These are phyloP conservation scores for Scalopus aquaticus DNA, from an alignment of 2,113 vertebrate species.

Conservation along the genomic window DNA sequence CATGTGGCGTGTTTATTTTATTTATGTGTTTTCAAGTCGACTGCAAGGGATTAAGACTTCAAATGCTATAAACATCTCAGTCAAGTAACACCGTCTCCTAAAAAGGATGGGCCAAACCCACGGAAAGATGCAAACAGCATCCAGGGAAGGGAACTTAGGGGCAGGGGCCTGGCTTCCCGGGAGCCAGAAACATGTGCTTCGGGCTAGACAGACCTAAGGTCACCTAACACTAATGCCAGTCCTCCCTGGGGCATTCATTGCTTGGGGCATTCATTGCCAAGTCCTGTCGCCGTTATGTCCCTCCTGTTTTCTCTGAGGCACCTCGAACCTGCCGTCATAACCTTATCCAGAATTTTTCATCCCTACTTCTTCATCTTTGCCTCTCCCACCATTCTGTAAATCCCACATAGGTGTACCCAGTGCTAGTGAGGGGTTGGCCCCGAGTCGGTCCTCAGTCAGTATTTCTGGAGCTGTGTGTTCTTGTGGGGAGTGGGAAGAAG, in stretches of 20 bases:
- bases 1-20: conserved; percentile 63
- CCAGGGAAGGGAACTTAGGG: not conserved
- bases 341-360: not conserved
- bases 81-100: conserved; percentile 33
- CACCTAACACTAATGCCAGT: not conserved
- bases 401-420: not conserved
- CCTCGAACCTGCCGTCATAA: not conserved
- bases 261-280: not conserved
- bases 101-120: conserved; percentile 34
- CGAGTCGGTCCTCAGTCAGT: not conserved
- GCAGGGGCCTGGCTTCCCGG: not conserved
- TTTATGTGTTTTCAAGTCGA: conserved; percentile 40
- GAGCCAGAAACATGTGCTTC: not conserved
- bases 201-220: not conserved
- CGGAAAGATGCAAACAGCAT: conserved; percentile 15
- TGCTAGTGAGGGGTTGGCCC: not conserved
- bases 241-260: not conserved
- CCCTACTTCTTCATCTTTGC: not conserved
- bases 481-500: not conserved
- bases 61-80: conserved; percentile 33
- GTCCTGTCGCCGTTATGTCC: not conserved
- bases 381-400: not conserved
- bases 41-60: conserved; percentile 49
- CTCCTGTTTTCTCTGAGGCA: not conserved
- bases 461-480: conserved; percentile 2